A percentile compares a stretch with the other conserved stretches of the same genome.
phyloP scores from a whole-genome alignment of 2,797 vertebrate genomes.

The Threskiornis aethiopicus region DNA sequence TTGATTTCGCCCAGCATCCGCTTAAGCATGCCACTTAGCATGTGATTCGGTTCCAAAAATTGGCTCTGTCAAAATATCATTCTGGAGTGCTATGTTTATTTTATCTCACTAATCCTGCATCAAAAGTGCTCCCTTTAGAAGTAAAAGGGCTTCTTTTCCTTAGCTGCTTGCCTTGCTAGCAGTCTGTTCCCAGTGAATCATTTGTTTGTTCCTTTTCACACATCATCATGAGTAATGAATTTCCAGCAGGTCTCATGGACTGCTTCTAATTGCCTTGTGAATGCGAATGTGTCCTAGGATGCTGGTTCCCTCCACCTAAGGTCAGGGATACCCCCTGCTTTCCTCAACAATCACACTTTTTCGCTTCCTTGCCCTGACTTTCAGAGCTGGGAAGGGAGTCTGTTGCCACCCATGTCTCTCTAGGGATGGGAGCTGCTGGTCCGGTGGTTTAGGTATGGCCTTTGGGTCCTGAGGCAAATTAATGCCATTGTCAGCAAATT shows the following conservation, averaged over 20 bases:
- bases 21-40: background rate
- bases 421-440: background rate
- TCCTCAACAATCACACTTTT: background rate
- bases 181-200: background rate
- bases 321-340: background rate
- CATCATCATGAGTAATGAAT: background rate
- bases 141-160: conserved; percentile 8
- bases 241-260: background rate
- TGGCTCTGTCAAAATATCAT: background rate
- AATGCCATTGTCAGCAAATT: background rate
- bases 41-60: background rate
- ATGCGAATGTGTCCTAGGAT: background rate
- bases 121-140: background rate
- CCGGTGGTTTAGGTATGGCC: background rate
- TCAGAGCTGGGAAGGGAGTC: background rate
- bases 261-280: background rate
- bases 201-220: background rate
- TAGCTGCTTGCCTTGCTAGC: background rate
- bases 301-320: background rate
- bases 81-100: background rate
- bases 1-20: background rate
- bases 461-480: background rate
- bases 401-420: background rate
- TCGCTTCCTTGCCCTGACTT: background rate
- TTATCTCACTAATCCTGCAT: background rate